These are phyloP conservation scores for Antigone vipio DNA, from an alignment of 2,113 vertebrate species.

Conservation along the genomic window DNA sequence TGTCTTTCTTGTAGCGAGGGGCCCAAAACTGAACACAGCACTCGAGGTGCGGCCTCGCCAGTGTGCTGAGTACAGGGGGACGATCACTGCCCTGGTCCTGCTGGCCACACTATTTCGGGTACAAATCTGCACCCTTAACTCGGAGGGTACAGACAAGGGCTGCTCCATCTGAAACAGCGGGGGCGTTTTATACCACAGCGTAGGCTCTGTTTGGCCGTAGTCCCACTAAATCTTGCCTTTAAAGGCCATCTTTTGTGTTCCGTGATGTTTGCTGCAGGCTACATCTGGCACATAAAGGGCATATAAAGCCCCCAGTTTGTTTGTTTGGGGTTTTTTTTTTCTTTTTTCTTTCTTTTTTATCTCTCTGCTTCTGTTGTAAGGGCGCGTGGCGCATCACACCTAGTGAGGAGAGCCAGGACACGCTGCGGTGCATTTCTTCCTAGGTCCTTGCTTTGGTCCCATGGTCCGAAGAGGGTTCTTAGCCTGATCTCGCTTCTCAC, in stretches of 20 bases:
- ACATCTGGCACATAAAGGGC: not conserved
- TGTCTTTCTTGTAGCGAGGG: not conserved
- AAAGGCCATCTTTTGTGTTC: not conserved
- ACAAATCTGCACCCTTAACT: not conserved
- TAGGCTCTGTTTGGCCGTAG: not conserved
- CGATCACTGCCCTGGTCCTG: fast-evolving
- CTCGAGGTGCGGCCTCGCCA: not conserved
- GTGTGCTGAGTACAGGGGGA: fast-evolving
- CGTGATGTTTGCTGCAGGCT: not conserved
- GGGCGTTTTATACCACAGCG: not conserved
- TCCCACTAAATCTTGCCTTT: not conserved
- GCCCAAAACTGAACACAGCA: not conserved
- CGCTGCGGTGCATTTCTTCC: no score
- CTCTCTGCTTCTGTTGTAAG: not conserved
- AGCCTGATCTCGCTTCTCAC: not conserved
- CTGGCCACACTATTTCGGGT: not conserved
- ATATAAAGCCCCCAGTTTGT: not conserved
- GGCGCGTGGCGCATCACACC: not conserved
- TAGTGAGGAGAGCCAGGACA: fast-evolving
- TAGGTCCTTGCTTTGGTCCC: not conserved
- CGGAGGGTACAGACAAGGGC: no score
- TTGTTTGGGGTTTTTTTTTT: no score
- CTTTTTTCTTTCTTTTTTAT: no score
- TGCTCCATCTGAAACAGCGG: not conserved
- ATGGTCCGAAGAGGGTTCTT: not conserved